Conservation (phyloP, 35 echinoderm and acorn worm species). For the Ophioderma brevispina region DNA sequence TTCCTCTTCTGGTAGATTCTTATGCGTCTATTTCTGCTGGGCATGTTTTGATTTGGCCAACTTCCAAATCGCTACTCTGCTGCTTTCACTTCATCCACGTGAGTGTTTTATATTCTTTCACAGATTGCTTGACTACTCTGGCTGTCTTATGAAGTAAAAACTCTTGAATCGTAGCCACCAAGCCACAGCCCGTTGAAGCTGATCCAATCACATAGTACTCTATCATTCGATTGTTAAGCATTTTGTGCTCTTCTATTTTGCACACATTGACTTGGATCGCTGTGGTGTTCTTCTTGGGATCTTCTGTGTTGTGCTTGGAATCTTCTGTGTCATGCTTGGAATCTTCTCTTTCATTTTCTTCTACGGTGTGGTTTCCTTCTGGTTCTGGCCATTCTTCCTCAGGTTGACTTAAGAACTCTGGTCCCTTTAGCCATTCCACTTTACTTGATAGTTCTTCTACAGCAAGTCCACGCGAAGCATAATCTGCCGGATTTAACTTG, state of each 20-base stretch:
- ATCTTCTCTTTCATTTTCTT: not conserved
- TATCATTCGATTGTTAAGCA: slow-evolving; percentile 1
- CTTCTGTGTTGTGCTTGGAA: too few species aligned
- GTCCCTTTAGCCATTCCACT: slow-evolving; percentile 28
- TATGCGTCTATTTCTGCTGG: slow-evolving; percentile 46
- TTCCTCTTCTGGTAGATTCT: not conserved
- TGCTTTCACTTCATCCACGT: slow-evolving; percentile 16
- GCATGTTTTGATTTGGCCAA: slow-evolving; percentile 7
- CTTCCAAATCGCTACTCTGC: not conserved
- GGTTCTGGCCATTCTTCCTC: slow-evolving; percentile 4
- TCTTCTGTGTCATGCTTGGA: too few species aligned
- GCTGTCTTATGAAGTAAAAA: too few species aligned
- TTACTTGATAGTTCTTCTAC: not conserved
- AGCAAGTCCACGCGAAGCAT: slow-evolving; percentile 20
- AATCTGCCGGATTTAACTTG: slow-evolving; percentile 45
- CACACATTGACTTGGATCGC: not conserved
- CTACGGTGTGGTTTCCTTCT: not conserved
- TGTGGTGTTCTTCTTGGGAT: not conserved
- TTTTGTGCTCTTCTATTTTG: not conserved
- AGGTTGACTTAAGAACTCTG: slow-evolving; percentile 20
- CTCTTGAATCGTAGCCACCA: slow-evolving; percentile 36
- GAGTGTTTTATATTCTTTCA: not conserved
- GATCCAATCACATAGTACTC: slow-evolving; percentile 33
- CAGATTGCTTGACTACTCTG: not conserved
- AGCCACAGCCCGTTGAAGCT: slow-evolving; percentile 24